Conservation (phyloP, 2,888 invertebrate genomes). For the Ochropacha duplaris region DNA sequence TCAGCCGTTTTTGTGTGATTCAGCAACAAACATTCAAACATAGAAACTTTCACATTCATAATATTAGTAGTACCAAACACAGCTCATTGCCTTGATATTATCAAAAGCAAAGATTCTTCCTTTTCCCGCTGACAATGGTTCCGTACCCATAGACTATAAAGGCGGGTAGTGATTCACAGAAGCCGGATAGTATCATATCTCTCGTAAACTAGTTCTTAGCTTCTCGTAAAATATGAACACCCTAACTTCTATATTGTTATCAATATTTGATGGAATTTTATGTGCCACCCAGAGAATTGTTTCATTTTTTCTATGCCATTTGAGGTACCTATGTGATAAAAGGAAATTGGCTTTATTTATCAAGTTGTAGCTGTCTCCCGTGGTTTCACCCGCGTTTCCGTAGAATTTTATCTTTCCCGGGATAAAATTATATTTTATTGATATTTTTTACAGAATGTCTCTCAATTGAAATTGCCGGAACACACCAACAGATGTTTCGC, state of each 20-base stretch:
- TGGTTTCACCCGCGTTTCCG: too few relatives aligned
- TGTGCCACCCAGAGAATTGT: neutral
- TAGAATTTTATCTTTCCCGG: too few relatives aligned
- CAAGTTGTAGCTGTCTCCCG: neutral
- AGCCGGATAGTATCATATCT: slow-evolving; percentile 43
- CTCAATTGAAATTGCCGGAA: too few relatives aligned
- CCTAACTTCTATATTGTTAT: neutral
- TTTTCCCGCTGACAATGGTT: slow-evolving; percentile 4
- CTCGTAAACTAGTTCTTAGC: slow-evolving; percentile 47
- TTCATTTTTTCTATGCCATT: neutral
- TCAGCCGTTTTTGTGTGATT: too few relatives aligned
- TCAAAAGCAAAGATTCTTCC: neutral
- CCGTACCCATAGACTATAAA: slow-evolving; percentile 19
- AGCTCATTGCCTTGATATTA: too few relatives aligned
- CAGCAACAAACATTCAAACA: too few relatives aligned
- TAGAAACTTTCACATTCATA: too few relatives aligned
- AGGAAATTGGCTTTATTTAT: neutral
- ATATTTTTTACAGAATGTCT: too few relatives aligned
- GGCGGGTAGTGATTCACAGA: slow-evolving; percentile 45
- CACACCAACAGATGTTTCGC: too few relatives aligned
- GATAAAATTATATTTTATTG: too few relatives aligned
- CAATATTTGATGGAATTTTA: neutral
- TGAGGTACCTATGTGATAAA: neutral
- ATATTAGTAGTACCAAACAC: too few relatives aligned
- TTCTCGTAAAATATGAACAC: slow-evolving; percentile 27